Conservation (phyloP, 2,888 invertebrate genomes). For the Leucophora obtusa region DNA sequence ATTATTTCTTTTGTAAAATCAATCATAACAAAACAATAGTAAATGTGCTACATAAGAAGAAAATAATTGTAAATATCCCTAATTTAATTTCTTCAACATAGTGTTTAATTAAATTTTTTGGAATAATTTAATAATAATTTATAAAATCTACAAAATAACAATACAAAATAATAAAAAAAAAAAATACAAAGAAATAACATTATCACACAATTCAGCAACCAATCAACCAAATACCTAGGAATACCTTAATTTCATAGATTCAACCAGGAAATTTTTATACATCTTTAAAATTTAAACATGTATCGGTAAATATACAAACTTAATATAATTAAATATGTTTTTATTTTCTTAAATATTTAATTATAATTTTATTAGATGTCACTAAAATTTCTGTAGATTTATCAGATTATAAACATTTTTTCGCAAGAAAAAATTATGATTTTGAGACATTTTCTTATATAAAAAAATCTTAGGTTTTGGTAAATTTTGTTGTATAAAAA, state of each 20-base stretch:
- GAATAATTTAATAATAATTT: background rate
- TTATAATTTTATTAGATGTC: no score
- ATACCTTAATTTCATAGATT: background rate
- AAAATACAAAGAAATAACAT: slow-evolving; percentile 6
- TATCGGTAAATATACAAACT: slow-evolving; percentile 61
- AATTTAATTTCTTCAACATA: background rate
- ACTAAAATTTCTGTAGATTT: no score
- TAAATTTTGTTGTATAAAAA: background rate
- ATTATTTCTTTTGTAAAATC: slow-evolving; percentile 10
- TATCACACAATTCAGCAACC: slow-evolving; percentile 25
- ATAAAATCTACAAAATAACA: background rate
- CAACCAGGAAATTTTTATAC: slow-evolving; percentile 24
- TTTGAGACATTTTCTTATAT: background rate
- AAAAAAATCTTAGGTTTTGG: background rate
- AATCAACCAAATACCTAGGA: background rate
- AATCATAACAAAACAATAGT: background rate
- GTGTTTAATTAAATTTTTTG: slow-evolving; percentile 4
- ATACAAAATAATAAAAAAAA: slow-evolving; percentile 20
- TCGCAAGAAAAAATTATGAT: background rate
- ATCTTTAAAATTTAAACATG: slow-evolving; percentile 46
- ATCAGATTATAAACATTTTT: no score
- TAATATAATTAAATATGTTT: background rate
- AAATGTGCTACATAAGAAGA: background rate
- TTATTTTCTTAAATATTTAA: background rate
- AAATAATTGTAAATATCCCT: background rate